These are phyloP conservation scores for Capitulum mitella DNA, from an alignment of 2,888 invertebrate species.

Conservation along the genomic window DNA sequence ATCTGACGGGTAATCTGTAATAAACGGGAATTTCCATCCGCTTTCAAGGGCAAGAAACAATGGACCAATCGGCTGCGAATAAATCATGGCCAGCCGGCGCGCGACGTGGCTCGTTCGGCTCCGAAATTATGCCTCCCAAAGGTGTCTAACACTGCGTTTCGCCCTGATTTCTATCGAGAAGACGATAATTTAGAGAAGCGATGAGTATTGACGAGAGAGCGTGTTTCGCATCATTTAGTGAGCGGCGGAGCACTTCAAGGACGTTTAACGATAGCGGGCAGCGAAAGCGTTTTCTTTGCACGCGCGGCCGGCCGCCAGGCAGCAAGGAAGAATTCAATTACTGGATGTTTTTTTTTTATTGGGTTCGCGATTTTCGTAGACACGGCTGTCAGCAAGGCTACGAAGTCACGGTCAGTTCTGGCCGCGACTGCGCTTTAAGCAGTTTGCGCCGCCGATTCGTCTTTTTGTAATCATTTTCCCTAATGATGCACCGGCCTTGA, in stretches of 20 bases:
- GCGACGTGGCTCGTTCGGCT: background rate
- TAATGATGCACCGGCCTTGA: background rate
- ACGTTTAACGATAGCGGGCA: too few species aligned
- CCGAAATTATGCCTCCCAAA: constrained; percentile 1
- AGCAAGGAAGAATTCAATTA: too few species aligned
- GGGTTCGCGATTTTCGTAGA: too few species aligned
- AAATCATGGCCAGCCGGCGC: background rate
- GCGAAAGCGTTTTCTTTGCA: too few species aligned
- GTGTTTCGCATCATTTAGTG: background rate
- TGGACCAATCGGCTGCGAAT: background rate
- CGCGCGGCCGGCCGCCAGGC: too few species aligned
- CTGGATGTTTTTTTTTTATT: too few species aligned
- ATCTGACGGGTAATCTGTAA: background rate
- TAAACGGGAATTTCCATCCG: background rate
- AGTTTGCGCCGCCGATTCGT: background rate
- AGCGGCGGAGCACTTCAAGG: background rate
- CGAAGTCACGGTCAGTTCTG: background rate
- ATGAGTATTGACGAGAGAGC: background rate
- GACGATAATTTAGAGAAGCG: background rate
- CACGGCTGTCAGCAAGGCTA: background rate
- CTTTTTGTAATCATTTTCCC: background rate
- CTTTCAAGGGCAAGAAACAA: constrained; percentile 15
- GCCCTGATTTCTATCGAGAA: constrained; percentile 16
- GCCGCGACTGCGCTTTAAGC: background rate
- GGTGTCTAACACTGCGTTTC: constrained; percentile 8